Evolutionary conservation across 2,888 invertebrate genomes (phyloP), one percentile per base, ranked within the genome.

Genomic region (Chloromyia formosa): DNA sequence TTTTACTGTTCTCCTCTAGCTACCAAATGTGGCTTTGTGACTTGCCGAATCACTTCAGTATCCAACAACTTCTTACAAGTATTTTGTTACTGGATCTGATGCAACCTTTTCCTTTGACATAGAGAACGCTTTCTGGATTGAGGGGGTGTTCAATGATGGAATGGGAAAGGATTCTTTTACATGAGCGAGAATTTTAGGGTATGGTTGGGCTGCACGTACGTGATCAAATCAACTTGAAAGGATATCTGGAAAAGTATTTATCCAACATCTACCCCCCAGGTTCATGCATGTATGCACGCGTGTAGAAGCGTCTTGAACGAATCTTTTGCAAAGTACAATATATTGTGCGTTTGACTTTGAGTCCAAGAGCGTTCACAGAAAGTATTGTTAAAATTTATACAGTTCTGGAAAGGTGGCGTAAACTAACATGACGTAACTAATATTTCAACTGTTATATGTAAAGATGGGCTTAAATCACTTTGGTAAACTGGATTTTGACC

Each of bases 151-250:
- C 27, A 4, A 35, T 18, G 3, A 20, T 10, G 49, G 66, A 49
- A 22, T 20, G 20, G 66, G 49, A 66, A n/a, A 45, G 22, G 66
- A 66, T 69, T 69, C 18, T 7, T 45, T 69, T 56, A 18, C 54
- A 56, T 53, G 27, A 35, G 27, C 27, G 27, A 56, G 3, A 23
- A 22, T 66, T 62, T 60, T 18, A 7, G 56, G 54, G 20, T 40
- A n/a, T 56, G 75, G 74, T 35, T 35, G 27, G 74, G 56, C 49
- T 60, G 27, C 35, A 12, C 27, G 74, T 76, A 76, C 76, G 74
- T 76, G 76, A 76, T 74, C 74, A 76, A 76, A 76, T 76, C 76
- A 76, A 76, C 68, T 74, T 72, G 74, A 76, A 76, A 76, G 76
- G 74, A 76, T 75, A 75, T 45, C 71, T 45, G 49, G 45, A 68